phyloP scores from a whole-genome alignment of 2,113 vertebrate genomes.

The Sapajus apella region DNA sequence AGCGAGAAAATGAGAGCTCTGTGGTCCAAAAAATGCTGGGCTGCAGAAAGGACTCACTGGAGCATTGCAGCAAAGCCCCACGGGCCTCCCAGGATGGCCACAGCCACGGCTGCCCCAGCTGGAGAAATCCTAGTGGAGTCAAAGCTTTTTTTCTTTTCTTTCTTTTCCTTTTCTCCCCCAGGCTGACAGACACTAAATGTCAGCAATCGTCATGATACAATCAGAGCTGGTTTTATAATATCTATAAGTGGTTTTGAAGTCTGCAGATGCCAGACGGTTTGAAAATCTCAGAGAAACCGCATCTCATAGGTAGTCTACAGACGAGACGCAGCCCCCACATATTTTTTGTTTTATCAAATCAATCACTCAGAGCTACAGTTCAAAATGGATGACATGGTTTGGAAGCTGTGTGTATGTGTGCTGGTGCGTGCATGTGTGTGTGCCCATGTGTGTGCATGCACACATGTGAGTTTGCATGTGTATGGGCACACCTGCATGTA shows the following conservation, averaged over 20 bases:
- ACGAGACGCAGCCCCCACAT: not conserved
- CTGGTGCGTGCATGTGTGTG: too few species aligned
- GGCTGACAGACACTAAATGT: slow-evolving; percentile 80
- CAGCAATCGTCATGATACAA: slow-evolving; percentile 80
- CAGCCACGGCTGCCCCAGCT: slow-evolving; percentile 56
- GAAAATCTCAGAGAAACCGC: slow-evolving; percentile 67
- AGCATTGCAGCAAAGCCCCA: not conserved
- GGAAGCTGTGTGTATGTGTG: not conserved
- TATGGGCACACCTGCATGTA: not conserved
- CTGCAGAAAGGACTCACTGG: slow-evolving; percentile 52
- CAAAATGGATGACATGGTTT: not conserved
- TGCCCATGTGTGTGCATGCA: not conserved
- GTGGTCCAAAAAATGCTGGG: slow-evolving; percentile 13
- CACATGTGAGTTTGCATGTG: not conserved
- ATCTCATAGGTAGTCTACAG: slow-evolving; percentile 68
- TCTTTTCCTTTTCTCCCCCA: not conserved
- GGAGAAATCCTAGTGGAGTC: slow-evolving; percentile 60
- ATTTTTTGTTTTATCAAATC: not conserved
- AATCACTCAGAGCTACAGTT: not conserved
- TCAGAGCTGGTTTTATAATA: slow-evolving; percentile 75
- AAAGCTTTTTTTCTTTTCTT: slow-evolving; percentile 27
- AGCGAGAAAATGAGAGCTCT: slow-evolving; percentile 16
- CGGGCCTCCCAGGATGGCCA: slow-evolving; percentile 52
- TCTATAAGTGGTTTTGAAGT: slow-evolving; percentile 78
- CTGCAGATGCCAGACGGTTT: slow-evolving; percentile 77